Evolutionary conservation across 2,888 invertebrate species (phyloP).

Genomic region (Brenthis hecate): DNA sequence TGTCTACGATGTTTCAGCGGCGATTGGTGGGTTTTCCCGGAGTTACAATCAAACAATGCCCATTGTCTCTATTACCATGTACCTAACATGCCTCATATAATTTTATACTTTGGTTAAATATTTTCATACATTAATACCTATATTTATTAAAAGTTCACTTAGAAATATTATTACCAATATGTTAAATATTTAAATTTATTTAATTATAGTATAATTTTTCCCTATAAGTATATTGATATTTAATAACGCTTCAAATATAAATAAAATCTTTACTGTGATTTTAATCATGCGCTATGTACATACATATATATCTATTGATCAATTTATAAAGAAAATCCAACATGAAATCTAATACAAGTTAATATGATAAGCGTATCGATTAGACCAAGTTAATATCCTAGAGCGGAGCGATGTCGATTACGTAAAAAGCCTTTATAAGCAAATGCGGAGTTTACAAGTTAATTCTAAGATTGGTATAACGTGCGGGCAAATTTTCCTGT

Average conservation of each 20-base stretch:
- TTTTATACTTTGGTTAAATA: not conserved
- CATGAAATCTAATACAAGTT: not conserved
- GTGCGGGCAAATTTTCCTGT: slow-evolving; percentile 28
- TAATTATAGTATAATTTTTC: no score
- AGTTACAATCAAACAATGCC: slow-evolving; percentile 61
- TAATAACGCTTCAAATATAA: no score
- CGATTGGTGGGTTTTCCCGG: slow-evolving; percentile 61
- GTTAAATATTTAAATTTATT: no score
- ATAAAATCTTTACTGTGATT: not conserved
- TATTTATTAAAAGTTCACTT: not conserved
- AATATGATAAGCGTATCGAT: slow-evolving; percentile 19
- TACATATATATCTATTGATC: not conserved
- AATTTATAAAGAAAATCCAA: not conserved
- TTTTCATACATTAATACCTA: not conserved
- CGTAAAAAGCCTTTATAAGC: slow-evolving; percentile 26
- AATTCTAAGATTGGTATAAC: slow-evolving; percentile 35
- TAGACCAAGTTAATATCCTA: slow-evolving; percentile 15
- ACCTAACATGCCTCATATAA: not conserved
- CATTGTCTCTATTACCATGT: slow-evolving; percentile 56
- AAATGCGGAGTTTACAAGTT: slow-evolving; percentile 34
- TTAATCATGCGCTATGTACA: not conserved
- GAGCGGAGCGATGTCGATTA: slow-evolving; percentile 30
- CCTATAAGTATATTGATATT: no score
- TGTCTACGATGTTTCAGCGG: slow-evolving; percentile 48
- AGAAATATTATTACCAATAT: no score